Base-by-base conservation (phyloP, 2,888 invertebrate species). In the Heteropelma amictum region DNA sequence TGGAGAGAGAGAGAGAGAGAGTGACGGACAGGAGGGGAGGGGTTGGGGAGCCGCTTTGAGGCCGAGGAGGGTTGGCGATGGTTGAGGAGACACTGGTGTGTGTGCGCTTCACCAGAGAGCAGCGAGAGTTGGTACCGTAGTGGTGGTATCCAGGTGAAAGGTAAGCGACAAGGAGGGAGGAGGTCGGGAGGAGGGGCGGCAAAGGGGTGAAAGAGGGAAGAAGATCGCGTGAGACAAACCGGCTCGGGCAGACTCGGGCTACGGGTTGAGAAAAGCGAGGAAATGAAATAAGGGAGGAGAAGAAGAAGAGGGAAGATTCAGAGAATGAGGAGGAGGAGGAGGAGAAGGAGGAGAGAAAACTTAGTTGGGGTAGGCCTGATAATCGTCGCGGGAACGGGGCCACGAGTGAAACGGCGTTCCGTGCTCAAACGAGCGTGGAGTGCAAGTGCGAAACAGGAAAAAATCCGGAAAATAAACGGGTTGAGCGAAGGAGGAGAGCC, bases 141-240 rank as follows among this genome's bases (percentile, higher is more conserved):
- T 21, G 49, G 23, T 42, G 49, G 63, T 49, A 49, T 38, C 17
- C 35, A 51, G 77, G 74, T 68, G 47, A 56, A 49, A 54, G 14
- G 40, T 38, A 30, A 53, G 12, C 23, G 35, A 47, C n/a, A 30
- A n/a, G 30, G 47, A 58, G 14, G 14, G 35, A 35, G 12, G 10
- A 7, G 12, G 33, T 7, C 45, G 10, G 3, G 2, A 12, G 17
- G 23, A 45, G 45, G 54, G 47, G 30, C 3, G 10, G 49, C 33
- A 33, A 12, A 1, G 23, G 17, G 7, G 35, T 19, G 38, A 14
- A 7, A 38, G 21, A 12, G 47, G 19, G n/a, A 67, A 28, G n/a
- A 60, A 49, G 53, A n/a, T 33, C 33, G 30, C 53, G 19, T 23
- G 38, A 54, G 21, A 54, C 14, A 54, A 54, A 35, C n/a, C n/a